Base-by-base conservation (phyloP, 2,888 invertebrate species). In the Stramonita haemastoma region DNA sequence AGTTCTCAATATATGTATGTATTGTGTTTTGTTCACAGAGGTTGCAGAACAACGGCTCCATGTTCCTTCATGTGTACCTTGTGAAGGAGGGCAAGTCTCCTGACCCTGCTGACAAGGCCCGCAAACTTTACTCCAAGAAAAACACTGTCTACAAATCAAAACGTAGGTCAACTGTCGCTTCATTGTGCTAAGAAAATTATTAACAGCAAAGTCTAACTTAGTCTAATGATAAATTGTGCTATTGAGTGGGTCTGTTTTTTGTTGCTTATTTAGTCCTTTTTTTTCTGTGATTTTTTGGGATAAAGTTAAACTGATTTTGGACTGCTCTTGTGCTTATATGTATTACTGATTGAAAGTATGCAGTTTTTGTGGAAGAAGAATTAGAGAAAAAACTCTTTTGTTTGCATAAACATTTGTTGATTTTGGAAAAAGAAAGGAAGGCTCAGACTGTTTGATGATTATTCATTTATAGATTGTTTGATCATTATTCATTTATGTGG, bases 1-100 rank as follows among this genome's bases (percentile, higher is more conserved):
- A 60, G 29, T 26, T 29, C 26, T 36, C 19, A 6, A 77, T 79
- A 29, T 11, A 4, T 87, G 15, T 19, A 73, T 46, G 56, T 83
- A 19, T 79, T 88, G 13, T 34, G 11, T 89, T 90, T 91, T 90
- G 81, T 87, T 93, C 93, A 73, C 92, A 96, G 96, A 92, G 91
- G 90, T 94, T 96, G 85, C 97, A 97, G 96, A 98, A 98, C 95
- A 99, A 99, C 97, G 99, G 99, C 11, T 98, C 99, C 0, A 97
- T 99, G 92, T 99, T 97, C 96, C 96, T 99, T 88, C 99, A 99
- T 96, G 97, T 98, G 0, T 99, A 97, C 96, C 96, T 99, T 34
- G 98, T 98, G 0, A 97, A 97, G 93, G 96, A 97, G 89, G 99
- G 99, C 0, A 94, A 97, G 94, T 98, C 98, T 90, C 98, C 98